These are phyloP conservation scores for Branchinecta lindahli DNA, from an alignment of 1,140 invertebrate genomes.

Conservation along the genomic window DNA sequence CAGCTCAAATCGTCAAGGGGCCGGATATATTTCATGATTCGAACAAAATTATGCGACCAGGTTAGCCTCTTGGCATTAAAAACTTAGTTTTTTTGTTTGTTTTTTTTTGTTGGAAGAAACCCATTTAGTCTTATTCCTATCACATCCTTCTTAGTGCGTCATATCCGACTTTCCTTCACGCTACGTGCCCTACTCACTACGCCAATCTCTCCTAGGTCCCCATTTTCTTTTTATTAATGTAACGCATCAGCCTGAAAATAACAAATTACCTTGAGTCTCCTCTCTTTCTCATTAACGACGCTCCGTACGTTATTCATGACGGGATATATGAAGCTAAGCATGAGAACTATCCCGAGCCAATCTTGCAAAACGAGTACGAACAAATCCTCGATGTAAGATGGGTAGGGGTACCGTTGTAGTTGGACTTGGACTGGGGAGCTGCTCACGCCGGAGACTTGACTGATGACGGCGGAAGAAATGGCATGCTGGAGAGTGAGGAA, in stretches of 20 bases:
- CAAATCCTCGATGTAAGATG: neutral
- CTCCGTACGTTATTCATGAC: conserved; percentile 22
- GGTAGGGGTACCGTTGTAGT: neutral
- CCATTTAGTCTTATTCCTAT: too few species aligned
- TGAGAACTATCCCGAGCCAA: neutral
- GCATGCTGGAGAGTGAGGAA: neutral
- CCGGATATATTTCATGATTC: too few species aligned
- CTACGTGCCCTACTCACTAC: too few species aligned
- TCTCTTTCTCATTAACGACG: conserved; percentile 36
- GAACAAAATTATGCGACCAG: too few species aligned
- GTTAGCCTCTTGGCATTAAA: too few species aligned
- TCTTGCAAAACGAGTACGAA: neutral
- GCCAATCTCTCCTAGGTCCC: too few species aligned
- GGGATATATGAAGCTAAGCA: conserved; percentile 5
- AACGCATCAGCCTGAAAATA: neutral
- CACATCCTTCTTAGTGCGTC: too few species aligned
- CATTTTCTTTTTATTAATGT: too few species aligned
- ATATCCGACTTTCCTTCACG: too few species aligned
- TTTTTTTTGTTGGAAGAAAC: too few species aligned
- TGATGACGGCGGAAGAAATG: neutral
- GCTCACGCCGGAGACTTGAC: neutral
- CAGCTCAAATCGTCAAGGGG: too few species aligned
- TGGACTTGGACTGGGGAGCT: neutral
- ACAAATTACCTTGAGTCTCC: conserved; percentile 30
- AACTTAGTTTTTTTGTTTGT: too few species aligned